Evolutionary conservation across 92 coral and sea anemone species (phyloP), one percentile per base, ranked within the genome.

Genomic region (Galaxea fascicularis): DNA sequence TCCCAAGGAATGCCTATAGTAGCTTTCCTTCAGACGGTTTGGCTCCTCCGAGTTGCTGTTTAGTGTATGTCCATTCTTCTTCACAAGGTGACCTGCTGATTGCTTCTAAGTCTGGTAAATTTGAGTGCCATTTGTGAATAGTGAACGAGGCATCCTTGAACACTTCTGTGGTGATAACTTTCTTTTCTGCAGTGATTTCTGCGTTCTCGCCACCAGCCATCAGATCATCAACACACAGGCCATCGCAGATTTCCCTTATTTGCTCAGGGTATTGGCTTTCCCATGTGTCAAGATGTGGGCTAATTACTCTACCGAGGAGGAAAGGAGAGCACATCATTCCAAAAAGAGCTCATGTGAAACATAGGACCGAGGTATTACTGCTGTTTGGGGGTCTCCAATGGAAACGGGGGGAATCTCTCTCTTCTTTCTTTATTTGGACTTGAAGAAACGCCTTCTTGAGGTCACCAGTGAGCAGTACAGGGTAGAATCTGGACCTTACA

Each of bases 141-240:
- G 59, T 83, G 74, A 83, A 83, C 52, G 71, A 70, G 4, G 87
- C 87, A 21, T 83, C 87, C 15, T 56, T 59, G 80, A 73, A 83
- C 49, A 73, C 65, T 41, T 83, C 28, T 8, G 58, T 71, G 60
- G 87, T 71, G 26, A 57, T 22, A 75, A 84, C 67, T 56, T 70
- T 77, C 89, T 73, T 51, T 84, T 78, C 83, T 64, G 46, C 45
- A 25, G 85, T 51, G 24, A 80, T 44, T 35, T 80, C 84, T 1
- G 74, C 85, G 15, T 83, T 74, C 11, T 60, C 52, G 4, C 57
- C 88, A 30, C 90, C 94, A 17, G 81, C 49, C 18, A 91, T 76
- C 9, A 91, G 56, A 27, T 91, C 85, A 41, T 92, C 92, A 8
- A 92, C 95, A 44, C 88, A 92, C 27, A 88, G 65, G 53, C 88